Conservation (phyloP, 1,140 invertebrate genomes). For the Drosophila mojavensis region DNA sequence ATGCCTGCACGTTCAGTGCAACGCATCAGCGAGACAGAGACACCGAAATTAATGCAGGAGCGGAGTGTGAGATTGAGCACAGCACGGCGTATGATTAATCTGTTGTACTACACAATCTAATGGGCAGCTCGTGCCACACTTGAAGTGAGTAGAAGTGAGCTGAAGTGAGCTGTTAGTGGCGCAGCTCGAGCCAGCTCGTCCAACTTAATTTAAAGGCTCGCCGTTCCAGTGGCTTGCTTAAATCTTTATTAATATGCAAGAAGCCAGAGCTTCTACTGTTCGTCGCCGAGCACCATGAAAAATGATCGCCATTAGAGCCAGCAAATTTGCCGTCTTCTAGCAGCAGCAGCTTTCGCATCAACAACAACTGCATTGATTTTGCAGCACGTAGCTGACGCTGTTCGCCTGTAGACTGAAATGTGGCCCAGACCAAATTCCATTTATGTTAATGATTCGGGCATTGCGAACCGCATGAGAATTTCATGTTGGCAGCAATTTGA, state of each 20-base stretch:
- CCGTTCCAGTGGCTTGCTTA: constrained; percentile 42
- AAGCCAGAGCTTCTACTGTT: constrained; percentile 43
- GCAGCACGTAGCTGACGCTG: constrained; percentile 45
- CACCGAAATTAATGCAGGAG: constrained; percentile 65
- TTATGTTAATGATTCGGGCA: constrained; percentile 70
- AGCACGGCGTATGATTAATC: constrained; percentile 75
- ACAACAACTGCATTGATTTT: constrained; percentile 69
- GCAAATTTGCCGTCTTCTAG: constrained; percentile 59
- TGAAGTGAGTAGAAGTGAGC: constrained; percentile 52
- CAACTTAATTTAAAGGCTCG: constrained; percentile 65
- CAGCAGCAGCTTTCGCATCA: background rate
- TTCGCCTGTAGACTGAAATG: background rate
- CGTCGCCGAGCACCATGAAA: constrained; percentile 52
- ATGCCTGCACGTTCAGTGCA: constrained; percentile 62
- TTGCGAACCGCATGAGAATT: constrained; percentile 49
- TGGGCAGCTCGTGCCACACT: constrained; percentile 68
- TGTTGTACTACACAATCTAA: constrained; percentile 75
- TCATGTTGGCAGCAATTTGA: constrained; percentile 35
- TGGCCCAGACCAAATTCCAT: constrained; percentile 56
- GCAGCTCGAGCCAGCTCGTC: constrained; percentile 12
- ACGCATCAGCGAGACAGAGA: constrained; percentile 48
- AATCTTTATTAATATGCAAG: constrained; percentile 81
- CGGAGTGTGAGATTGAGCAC: background rate
- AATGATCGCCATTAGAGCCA: constrained; percentile 66
- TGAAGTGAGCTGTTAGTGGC: constrained; percentile 52